phyloP scores from a whole-genome alignment of 2,797 vertebrate species.

The Tangara arthus region DNA sequence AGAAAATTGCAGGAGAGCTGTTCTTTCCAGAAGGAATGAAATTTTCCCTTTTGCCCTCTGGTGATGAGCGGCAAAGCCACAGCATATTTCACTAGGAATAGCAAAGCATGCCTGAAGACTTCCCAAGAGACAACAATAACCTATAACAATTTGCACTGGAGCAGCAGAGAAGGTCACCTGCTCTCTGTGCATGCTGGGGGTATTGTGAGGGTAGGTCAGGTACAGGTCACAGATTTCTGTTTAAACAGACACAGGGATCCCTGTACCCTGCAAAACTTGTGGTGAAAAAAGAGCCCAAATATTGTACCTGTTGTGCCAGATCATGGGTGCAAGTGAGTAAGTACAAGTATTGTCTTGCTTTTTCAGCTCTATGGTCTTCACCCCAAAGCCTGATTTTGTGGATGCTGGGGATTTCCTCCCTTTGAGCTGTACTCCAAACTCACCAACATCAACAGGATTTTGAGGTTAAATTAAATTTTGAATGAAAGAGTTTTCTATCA shows the following conservation, averaged over 20 bases:
- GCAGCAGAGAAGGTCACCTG: not conserved
- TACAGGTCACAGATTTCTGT: slow-evolving; percentile 12
- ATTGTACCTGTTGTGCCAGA: not conserved
- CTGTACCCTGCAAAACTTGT: not conserved
- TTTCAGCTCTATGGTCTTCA: not conserved
- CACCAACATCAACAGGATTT: not conserved
- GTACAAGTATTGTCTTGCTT: not conserved
- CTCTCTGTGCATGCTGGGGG: not conserved
- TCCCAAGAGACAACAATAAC: not conserved
- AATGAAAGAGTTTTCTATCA: not conserved
- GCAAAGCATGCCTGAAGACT: not conserved
- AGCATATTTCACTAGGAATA: not conserved
- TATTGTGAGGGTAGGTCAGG: slow-evolving; percentile 7
- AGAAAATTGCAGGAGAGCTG: not conserved
- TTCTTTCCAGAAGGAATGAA: not conserved
- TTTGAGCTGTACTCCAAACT: not conserved
- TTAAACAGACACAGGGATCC: not conserved
- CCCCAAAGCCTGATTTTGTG: not conserved
- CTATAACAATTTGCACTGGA: slow-evolving; percentile 10
- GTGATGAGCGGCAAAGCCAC: not conserved
- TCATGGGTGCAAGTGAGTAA: not conserved
- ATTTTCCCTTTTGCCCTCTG: slow-evolving; percentile 9
- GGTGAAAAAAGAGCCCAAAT: not conserved
- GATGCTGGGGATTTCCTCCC: not conserved
- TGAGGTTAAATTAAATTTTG: not conserved